These are phyloP conservation scores for Ennomos erosarius DNA, from an alignment of 2,888 invertebrate species.

Conservation along the genomic window DNA sequence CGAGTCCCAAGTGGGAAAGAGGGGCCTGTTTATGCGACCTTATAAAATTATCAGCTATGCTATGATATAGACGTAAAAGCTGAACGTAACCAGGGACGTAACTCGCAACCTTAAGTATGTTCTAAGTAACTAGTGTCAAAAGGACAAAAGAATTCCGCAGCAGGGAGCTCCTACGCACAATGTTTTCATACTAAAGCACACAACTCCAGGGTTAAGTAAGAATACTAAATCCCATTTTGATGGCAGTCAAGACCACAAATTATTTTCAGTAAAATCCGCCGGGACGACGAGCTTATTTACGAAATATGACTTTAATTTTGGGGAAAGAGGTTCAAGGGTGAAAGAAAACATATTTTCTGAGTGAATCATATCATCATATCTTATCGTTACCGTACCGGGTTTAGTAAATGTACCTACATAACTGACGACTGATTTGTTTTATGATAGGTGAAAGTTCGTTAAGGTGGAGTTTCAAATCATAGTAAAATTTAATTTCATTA, in stretches of 20 bases:
- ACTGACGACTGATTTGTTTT: no score
- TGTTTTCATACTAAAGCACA: slow-evolving; percentile 22
- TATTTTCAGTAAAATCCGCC: slow-evolving; percentile 17
- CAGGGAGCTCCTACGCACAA: slow-evolving; percentile 14
- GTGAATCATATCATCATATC: no score
- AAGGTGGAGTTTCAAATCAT: no score
- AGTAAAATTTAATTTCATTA: no score
- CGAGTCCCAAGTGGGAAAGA: no score
- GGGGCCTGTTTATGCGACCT: no score
- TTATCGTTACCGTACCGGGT: background rate
- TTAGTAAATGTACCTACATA: no score
- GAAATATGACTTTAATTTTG: slow-evolving; percentile 2
- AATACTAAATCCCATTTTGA: slow-evolving; percentile 35
- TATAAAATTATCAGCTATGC: no score
- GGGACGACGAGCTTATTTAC: slow-evolving; percentile 3
- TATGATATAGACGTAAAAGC: slow-evolving; percentile 1
- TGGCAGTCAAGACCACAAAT: slow-evolving; percentile 32
- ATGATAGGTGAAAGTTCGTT: no score
- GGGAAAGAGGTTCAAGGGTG: no score
- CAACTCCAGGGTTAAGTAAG: slow-evolving; percentile 24
- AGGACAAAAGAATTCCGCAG: slow-evolving; percentile 20
- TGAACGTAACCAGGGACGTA: background rate
- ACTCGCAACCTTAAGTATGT: slow-evolving; percentile 8
- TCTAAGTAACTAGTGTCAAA: slow-evolving; percentile 11
- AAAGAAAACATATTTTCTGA: no score